Base-by-base conservation (phyloP, 2,888 invertebrate species). In the Siphlonurus alternatus region DNA sequence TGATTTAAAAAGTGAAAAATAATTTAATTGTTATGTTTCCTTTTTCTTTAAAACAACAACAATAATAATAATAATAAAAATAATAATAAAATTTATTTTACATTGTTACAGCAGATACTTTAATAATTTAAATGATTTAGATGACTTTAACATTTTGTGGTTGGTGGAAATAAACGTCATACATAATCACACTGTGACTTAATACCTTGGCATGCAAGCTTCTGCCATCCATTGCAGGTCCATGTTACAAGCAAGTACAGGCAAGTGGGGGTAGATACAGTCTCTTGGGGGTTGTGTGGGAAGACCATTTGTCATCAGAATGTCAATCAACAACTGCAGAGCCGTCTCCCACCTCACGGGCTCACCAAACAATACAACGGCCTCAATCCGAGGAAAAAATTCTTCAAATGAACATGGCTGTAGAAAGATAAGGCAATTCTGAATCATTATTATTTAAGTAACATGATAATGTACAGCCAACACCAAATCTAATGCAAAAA, bases 221-320 rank as follows among this genome's bases (percentile, higher is more conserved):
- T 84, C 84, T 1, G 84, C 81, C 77, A 84, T 83, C 83, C 83
- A 85, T 63, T 83, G 74, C 60, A 84, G 74, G 74, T 84, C 84
- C 79, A 83, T 82, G 70, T 85, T 85, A 70, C 84, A 84, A 0
- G 83, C 84, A 65, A 85, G 73, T n/a, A 86, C 73, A 38, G 85
- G 84, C 67, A 86, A 76, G 72, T 85, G 84, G 2, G 83, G 82
- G 71, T 82, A 77, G 23, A 80, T 79, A 67, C 80, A 69, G 15
- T 69, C 67, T 2, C 64, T 63, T 0, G 75, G 75, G 18, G 74
- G 69, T 23, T 71, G 69, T 53, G 73, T 73, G 1, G 83, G 82
- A 69, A 77, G 73, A 2, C 84, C 84, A 70, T 81, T 76, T 1
- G 83, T 82, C 72, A 84, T 72, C 24, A 85, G 71, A 53, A 83